Percentiles rank a stretch among this genome's conserved stretches.
Evolutionary conservation across 1,140 invertebrate genomes (phyloP).

Genomic region (Aphelinus certus): DNA sequence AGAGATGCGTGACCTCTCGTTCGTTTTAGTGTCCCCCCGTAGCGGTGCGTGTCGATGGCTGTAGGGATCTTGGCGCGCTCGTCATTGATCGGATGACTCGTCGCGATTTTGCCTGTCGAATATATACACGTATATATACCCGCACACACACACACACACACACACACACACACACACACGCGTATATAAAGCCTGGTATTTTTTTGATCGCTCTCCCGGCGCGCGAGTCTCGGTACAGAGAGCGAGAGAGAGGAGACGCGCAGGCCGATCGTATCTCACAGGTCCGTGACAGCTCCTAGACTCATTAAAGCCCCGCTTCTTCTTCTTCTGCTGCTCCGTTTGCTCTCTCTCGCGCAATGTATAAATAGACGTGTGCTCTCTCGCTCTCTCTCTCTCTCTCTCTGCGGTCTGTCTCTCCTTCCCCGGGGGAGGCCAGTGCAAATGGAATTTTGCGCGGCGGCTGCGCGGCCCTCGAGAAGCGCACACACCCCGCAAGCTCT

Average conservation of each 20-base stretch:
- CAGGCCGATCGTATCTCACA: slow-evolving; percentile 56
- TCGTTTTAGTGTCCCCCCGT: no score
- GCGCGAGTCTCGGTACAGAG: slow-evolving; percentile 4
- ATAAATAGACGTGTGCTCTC: slow-evolving; percentile 58
- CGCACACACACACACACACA: no score
- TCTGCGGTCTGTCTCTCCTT: slow-evolving; percentile 37
- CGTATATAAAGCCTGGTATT: no score
- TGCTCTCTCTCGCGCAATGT: slow-evolving; percentile 30
- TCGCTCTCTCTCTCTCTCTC: slow-evolving; percentile 40
- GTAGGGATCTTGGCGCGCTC: background rate
- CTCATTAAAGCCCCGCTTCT: slow-evolving; percentile 63
- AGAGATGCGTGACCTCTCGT: no score
- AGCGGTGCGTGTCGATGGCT: no score
- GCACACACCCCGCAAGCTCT: slow-evolving; percentile 10
- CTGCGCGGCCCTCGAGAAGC: slow-evolving; percentile 34
- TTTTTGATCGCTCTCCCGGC: slow-evolving; percentile 17
- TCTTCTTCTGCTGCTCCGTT: slow-evolving; percentile 25
- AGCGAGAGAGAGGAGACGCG: background rate
- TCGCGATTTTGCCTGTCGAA: slow-evolving; percentile 33
- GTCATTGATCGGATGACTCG: slow-evolving; percentile 34
- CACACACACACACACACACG: no score
- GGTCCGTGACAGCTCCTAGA: slow-evolving; percentile 59
- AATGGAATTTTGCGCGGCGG: slow-evolving; percentile 56
- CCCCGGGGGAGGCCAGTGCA: slow-evolving; percentile 40
- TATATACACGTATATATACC: slow-evolving; percentile 13